Evolutionary conservation across 2,888 invertebrate genomes (phyloP).

Genomic region (Barypeithes pellucidus): DNA sequence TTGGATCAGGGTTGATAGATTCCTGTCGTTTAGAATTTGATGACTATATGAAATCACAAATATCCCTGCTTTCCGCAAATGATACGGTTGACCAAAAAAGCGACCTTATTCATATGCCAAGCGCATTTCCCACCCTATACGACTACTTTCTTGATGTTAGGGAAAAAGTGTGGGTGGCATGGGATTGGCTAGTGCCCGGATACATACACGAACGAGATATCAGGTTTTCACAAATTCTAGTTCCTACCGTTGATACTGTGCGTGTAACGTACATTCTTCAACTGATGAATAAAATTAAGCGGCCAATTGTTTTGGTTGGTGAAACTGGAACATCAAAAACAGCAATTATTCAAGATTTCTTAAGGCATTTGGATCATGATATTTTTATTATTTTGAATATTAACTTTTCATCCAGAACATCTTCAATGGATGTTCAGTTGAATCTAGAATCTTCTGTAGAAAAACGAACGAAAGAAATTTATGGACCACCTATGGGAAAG

Average conservation of each 20-base stretch:
- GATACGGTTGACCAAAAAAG: constrained; percentile 79
- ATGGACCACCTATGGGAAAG: constrained; percentile 92
- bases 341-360: constrained; percentile 88
- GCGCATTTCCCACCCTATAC: constrained; percentile 80
- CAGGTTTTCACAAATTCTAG: constrained; percentile 88
- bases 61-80: constrained; percentile 79
- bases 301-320: constrained; percentile 89
- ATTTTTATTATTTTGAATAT: constrained; percentile 86
- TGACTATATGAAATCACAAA: constrained; percentile 78
- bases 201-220: constrained; percentile 82
- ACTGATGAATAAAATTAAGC: constrained; percentile 82
- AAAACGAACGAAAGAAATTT: constrained; percentile 91
- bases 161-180: constrained; percentile 84
- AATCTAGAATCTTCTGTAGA: constrained; percentile 91
- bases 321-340: constrained; percentile 96
- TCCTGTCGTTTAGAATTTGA: constrained; percentile 84
- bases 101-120: constrained; percentile 82
- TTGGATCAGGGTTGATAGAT: constrained; percentile 85
- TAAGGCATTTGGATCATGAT: constrained; percentile 80
- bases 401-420: constrained; percentile 94
- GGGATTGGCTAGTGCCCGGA: constrained; percentile 85
- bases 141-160: constrained; percentile 86
- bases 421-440: constrained; percentile 91
- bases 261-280: constrained; percentile 85
- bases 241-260: constrained; percentile 92